Conservation (phyloP, 2,113 vertebrate species). For the Daboia siamensis region DNA sequence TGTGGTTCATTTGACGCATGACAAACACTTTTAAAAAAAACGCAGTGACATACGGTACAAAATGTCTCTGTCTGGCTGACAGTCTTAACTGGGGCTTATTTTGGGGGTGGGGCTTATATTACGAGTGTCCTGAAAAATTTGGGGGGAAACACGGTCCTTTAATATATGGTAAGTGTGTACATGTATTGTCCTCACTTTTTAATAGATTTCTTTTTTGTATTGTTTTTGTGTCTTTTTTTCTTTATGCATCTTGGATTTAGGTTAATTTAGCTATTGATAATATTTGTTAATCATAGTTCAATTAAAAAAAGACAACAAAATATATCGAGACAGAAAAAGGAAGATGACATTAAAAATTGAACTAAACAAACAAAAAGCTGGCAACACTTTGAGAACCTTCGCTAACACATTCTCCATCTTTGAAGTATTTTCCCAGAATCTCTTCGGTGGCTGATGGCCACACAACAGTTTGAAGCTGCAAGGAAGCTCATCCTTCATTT, state of each 20-base stretch:
- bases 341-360: neutral
- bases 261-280: neutral
- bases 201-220: neutral
- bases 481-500: slow-evolving; percentile 88
- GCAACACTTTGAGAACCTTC: neutral
- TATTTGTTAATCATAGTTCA: neutral
- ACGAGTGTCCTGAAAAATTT: too few species aligned
- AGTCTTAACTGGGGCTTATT: too few species aligned
- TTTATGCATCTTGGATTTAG: neutral
- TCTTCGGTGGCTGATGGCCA: slow-evolving; percentile 93
- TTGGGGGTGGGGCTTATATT: too few species aligned
- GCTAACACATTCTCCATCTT: slow-evolving; percentile 29
- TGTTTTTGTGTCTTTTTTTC: neutral
- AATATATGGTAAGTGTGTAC: neutral
- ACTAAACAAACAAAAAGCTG: neutral
- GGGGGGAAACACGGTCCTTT: neutral
- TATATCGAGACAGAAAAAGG: neutral
- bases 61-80: too few species aligned
- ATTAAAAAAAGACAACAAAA: neutral
- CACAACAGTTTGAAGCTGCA: slow-evolving; percentile 87
- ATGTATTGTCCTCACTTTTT: neutral
- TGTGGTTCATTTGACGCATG: too few species aligned
- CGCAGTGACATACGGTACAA: too few species aligned
- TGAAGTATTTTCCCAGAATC: slow-evolving; percentile 94
- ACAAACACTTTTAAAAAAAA: too few species aligned